These are phyloP conservation scores for Xestia xanthographa DNA, from an alignment of 2,888 invertebrate genomes.

Conservation along the genomic window DNA sequence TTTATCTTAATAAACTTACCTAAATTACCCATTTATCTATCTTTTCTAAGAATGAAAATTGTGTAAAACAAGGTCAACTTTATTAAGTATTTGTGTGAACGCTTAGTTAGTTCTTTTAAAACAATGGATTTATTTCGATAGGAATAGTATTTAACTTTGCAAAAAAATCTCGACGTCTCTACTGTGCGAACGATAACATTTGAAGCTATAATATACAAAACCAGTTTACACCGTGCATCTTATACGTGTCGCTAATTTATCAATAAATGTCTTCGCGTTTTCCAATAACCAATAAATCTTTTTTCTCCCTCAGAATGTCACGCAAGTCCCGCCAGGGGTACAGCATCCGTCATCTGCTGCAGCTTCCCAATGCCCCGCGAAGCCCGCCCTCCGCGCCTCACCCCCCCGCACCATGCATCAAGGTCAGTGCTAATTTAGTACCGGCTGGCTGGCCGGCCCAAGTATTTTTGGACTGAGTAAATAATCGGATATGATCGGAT, in stretches of 20 bases:
- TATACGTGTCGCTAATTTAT: not conserved
- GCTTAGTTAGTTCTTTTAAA: not conserved
- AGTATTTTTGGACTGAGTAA: constrained; percentile 16
- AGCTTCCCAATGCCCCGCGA: constrained; percentile 84
- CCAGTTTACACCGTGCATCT: not conserved
- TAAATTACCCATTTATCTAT: not conserved
- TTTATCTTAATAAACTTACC: too few species aligned
- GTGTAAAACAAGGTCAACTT: not conserved
- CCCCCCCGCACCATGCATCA: constrained; percentile 82
- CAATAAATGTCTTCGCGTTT: not conserved
- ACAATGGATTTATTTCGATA: not conserved
- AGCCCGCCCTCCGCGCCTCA: constrained; percentile 80
- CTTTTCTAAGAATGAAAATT: not conserved
- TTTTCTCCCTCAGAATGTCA: constrained; percentile 84
- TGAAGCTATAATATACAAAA: too few species aligned
- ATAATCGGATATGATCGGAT: too few species aligned
- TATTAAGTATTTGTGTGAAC: too few species aligned
- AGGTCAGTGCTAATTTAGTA: constrained; percentile 77
- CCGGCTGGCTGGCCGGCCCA: not conserved
- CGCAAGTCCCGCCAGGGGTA: constrained; percentile 88
- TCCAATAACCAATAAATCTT: not conserved
- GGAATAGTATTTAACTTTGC: not conserved
- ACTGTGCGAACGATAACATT: not conserved
- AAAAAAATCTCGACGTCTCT: not conserved
- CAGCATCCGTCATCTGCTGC: constrained; percentile 88